Percentiles rank a stretch among this genome's conserved stretches.
Conservation (phyloP, 92 coral and sea anemone species). For the Zoanthus solanderi region DNA sequence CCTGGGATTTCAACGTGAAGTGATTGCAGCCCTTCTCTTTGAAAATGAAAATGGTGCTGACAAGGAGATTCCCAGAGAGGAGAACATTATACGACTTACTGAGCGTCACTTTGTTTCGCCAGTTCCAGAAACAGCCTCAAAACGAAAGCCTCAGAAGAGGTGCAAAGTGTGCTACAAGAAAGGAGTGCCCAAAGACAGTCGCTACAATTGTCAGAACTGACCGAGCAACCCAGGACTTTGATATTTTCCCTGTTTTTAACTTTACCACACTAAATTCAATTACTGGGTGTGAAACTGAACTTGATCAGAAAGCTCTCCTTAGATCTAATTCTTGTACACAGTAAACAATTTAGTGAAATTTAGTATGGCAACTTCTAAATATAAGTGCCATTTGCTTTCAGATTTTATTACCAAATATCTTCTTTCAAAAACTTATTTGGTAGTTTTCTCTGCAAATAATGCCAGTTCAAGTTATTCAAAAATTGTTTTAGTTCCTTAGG, state of each 20-base stretch:
- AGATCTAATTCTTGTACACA: too few species aligned
- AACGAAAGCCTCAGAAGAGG: conserved; percentile 41
- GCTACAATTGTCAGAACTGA: conserved; percentile 48
- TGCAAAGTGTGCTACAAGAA: conserved; percentile 47
- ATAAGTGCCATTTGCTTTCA: too few species aligned
- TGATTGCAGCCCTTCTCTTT: conserved; percentile 11
- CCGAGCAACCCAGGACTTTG: conserved; percentile 55
- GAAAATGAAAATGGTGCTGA: background rate
- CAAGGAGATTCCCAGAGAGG: conserved; percentile 22
- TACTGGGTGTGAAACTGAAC: background rate
- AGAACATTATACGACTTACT: conserved; percentile 41
- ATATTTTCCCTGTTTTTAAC: conserved; percentile 54
- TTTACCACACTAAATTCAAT: conserved; percentile 42
- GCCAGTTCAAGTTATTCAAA: too few species aligned
- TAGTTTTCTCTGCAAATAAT: too few species aligned
- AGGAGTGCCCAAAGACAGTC: conserved; percentile 27
- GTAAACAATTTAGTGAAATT: too few species aligned
- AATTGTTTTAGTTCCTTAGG: too few species aligned
- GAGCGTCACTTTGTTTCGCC: conserved; percentile 47
- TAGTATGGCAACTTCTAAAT: too few species aligned
- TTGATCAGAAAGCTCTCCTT: too few species aligned
- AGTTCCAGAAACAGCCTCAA: conserved; percentile 42
- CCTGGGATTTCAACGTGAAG: conserved; percentile 38
- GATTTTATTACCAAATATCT: too few species aligned
- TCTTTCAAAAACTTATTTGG: too few species aligned